Evolutionary conservation across 2,113 vertebrate genomes (phyloP), one percentile per base, ranked within the genome.

Genomic region (Lethenteron reissneri): DNA sequence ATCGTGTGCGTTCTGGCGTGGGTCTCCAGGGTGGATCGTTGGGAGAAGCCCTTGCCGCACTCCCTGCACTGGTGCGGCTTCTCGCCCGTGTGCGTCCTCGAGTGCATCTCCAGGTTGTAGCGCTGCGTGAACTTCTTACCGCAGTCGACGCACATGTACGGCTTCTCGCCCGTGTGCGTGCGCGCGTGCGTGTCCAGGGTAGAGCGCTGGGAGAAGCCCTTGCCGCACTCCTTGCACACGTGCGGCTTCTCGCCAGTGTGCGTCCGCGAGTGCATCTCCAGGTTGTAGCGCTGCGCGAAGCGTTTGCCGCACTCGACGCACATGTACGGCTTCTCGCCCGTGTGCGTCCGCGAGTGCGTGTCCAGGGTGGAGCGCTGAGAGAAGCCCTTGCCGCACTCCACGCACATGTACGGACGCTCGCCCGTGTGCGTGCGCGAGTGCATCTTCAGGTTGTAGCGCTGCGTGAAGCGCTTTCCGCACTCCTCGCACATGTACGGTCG

Each of bases 401-500:
- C 25, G 64, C 64, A 68, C 11, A 17, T 68, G 64, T 17, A 68
- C 25, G n/a, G 64, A 10, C 25, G n/a, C 8, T 68, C 64, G 64
- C n/a, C 64, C 9, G 64, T 17, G 25, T 68, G 64, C 9, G n/a
- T 17, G 10, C 64, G n/a, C 11, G n/a, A 25, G 64, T 68, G 64
- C n/a, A 68, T 25, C n/a, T 9, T 9, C 64, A 68, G 64, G n/a
- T 17, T 25, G 10, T n/a, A 68, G n/a, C 25, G n/a, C n/a, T 25
- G 64, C n/a, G n/a, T 17, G 25, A 68, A 68, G 15, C n/a, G 25
- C 25, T 68, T 68, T 62, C 79, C 72, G 76, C 74, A 76, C 73
- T 80, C 76, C 2, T 78, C 1, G 57, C 83, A 84, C 58, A 77
- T 74, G 1, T 84, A 83, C 1, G 82, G 83, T 57, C 81, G 83